Evolutionary conservation across 2,113 vertebrate genomes (phyloP).

Genomic region (Sminthopsis crassicaudata): DNA sequence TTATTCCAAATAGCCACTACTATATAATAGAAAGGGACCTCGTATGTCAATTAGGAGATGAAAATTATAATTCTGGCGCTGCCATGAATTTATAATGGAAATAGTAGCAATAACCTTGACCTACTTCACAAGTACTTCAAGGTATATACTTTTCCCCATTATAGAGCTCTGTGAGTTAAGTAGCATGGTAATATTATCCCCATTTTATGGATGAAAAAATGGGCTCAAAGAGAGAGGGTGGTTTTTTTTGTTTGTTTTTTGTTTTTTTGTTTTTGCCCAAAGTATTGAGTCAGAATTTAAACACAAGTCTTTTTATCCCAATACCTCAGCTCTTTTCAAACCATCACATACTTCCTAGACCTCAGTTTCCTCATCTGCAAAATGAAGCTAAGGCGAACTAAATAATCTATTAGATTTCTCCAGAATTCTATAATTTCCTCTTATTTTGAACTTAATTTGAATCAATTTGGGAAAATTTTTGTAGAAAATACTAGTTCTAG

Average conservation of each 20-base stretch:
- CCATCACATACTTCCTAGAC: not conserved
- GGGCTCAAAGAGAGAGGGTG: not conserved
- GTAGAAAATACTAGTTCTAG: not conserved
- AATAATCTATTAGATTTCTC: not conserved
- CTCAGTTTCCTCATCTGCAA: not conserved
- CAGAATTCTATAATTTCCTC: not conserved
- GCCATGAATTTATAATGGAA: not conserved
- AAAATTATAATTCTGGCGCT: not conserved
- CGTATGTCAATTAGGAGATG: not conserved
- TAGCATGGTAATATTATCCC: not conserved
- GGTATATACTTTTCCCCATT: not conserved
- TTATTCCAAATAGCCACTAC: not conserved
- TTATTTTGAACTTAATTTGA: not conserved
- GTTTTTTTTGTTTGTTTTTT: no score
- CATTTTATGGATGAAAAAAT: not conserved
- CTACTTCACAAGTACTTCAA: not conserved
- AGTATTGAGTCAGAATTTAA: not conserved
- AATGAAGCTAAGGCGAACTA: not conserved
- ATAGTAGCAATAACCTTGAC: not conserved
- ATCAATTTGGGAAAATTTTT: not conserved
- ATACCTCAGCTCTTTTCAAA: not conserved
- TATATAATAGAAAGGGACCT: not conserved
- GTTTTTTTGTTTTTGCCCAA: no score
- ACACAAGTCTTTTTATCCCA: not conserved
- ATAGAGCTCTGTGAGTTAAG: not conserved